Percentiles rank a stretch among this genome's conserved stretches.
phyloP scores from a whole-genome alignment of 2,113 vertebrate genomes.

The Corydoras sp. region DNA sequence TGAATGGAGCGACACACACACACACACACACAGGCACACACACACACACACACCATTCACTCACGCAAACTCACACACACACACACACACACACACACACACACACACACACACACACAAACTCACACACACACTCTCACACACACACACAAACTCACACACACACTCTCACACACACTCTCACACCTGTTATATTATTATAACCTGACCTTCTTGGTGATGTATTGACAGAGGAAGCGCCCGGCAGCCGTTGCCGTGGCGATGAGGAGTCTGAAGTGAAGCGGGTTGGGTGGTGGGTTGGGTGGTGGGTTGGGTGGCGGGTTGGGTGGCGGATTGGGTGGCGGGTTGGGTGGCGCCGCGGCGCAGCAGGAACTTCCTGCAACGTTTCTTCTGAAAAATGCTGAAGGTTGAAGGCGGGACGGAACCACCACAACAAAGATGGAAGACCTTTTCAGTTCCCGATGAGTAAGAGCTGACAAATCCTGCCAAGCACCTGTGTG shows the following conservation, averaged over 20 bases:
- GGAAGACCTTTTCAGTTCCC: background rate
- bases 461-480: background rate
- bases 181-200: no score
- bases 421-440: background rate
- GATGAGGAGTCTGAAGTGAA: background rate
- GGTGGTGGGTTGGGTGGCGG: no score
- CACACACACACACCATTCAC: no score
- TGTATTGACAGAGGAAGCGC: background rate
- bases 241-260: background rate
- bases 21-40: no score
- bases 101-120: no score
- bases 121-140: no score
- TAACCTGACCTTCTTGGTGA: background rate
- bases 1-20: no score
- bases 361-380: constrained; percentile 12
- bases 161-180: background rate
- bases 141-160: no score
- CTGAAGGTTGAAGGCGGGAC: background rate
- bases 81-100: no score
- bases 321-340: no score
- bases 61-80: no score
- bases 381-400: background rate
- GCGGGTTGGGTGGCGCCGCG: constrained; percentile 4
- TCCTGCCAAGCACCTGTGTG: constrained; percentile 2
- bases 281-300: no score